Evolutionary conservation across 2,888 invertebrate species (phyloP).

Genomic region (Mesopsocus fuscifrons): DNA sequence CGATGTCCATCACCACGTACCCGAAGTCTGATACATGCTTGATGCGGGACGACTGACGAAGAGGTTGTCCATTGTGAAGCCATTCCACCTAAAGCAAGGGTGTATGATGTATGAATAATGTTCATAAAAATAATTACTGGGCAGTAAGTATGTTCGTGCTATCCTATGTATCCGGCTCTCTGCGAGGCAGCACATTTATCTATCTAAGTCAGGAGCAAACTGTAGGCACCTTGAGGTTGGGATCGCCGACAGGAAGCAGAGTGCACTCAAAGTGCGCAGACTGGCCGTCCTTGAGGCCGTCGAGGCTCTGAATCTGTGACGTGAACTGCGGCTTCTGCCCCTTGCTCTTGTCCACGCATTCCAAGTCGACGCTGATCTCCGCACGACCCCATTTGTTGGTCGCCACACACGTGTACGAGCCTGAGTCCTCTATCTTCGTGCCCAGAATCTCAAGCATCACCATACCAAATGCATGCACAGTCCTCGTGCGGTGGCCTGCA

Average conservation of each 20-base stretch:
- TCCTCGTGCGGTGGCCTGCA: constrained; percentile 58
- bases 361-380: constrained; percentile 64
- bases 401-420: constrained; percentile 71
- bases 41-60: constrained; percentile 75
- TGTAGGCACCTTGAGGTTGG: constrained; percentile 72
- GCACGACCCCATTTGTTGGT: constrained; percentile 79
- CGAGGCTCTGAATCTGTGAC: constrained; percentile 65
- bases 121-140: too few relatives aligned
- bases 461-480: constrained; percentile 94
- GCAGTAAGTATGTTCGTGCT: too few relatives aligned
- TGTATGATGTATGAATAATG: too few relatives aligned
- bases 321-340: constrained; percentile 80
- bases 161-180: too few relatives aligned
- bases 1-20: constrained; percentile 83
- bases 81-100: too few relatives aligned
- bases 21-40: constrained; percentile 92
- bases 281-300: constrained; percentile 78
- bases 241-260: constrained; percentile 83
- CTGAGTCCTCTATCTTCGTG: constrained; percentile 82
- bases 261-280: constrained; percentile 92
- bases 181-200: too few relatives aligned
- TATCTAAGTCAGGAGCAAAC: too few relatives aligned
- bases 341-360: constrained; percentile 64
- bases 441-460: constrained; percentile 91
- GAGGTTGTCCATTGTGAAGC: constrained; percentile 84